Evolutionary conservation across 2,113 vertebrate genomes (phyloP).

Genomic region (human): DNA sequence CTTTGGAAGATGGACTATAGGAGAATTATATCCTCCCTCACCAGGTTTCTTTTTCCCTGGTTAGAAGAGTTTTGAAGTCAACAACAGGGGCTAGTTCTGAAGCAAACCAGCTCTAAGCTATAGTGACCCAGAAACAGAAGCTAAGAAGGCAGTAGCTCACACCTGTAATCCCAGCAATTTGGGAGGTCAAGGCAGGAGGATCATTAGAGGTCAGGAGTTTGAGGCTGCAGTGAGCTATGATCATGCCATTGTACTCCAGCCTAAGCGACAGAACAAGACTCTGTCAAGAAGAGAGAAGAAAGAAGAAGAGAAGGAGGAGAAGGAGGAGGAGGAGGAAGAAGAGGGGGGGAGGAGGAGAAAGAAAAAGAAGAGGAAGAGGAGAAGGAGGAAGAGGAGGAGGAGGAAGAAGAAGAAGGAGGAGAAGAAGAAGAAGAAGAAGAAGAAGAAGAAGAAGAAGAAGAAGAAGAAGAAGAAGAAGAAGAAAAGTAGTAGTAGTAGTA

Average conservation of each 20-base stretch:
- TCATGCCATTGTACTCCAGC: too few relatives aligned
- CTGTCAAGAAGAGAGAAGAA: too few relatives aligned
- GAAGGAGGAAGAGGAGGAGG: too few relatives aligned
- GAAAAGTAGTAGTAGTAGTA: too few relatives aligned
- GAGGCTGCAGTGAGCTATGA: too few relatives aligned
- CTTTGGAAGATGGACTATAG: not conserved
- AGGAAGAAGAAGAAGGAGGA: too few relatives aligned
- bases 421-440: accelerated
- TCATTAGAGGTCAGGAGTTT: too few relatives aligned
- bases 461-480: accelerated
- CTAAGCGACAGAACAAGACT: too few relatives aligned
- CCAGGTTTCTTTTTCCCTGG: not conserved
- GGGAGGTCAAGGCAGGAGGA: too few relatives aligned
- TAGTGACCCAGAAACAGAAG: not conserved
- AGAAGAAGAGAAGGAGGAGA: too few relatives aligned
- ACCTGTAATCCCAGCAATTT: too few relatives aligned
- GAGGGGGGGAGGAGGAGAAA: accelerated
- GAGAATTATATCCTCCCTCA: not conserved
- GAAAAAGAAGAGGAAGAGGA: accelerated
- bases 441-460: accelerated
- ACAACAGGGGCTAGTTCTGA: not conserved
- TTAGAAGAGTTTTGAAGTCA: not conserved
- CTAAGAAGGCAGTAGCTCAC: too few relatives aligned
- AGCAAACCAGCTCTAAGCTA: not conserved
- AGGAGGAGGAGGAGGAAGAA: accelerated